A percentile compares a stretch with the other conserved stretches of the same genome.
Conservation (phyloP, 2,797 vertebrate species). For the Dicrostonyx torquatus region DNA sequence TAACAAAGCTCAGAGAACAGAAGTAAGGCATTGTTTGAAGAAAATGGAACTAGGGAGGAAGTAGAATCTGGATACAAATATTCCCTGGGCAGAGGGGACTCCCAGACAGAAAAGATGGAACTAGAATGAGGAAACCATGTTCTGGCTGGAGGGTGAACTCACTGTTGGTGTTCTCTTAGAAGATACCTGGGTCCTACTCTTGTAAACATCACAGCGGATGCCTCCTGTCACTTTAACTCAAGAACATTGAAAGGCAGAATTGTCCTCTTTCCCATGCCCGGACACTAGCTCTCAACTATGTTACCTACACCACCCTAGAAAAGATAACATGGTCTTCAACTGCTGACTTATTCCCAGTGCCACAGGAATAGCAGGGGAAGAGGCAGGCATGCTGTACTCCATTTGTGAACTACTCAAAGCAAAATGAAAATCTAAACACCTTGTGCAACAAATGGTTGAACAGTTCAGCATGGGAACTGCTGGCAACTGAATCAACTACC, state of each 20-base stretch:
- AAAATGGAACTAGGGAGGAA: background rate
- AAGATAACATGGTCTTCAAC: too few species aligned
- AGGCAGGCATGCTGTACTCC: background rate
- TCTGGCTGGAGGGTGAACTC: background rate
- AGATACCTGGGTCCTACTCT: background rate
- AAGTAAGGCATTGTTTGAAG: background rate
- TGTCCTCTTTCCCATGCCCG: conserved; percentile 86
- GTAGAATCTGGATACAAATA: background rate
- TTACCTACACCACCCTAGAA: background rate
- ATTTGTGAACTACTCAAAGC: background rate
- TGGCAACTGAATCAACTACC: too few species aligned
- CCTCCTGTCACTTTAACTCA: conserved; percentile 88
- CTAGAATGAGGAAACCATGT: background rate
- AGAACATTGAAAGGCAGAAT: conserved; percentile 87
- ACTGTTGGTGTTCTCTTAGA: background rate
- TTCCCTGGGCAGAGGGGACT: background rate
- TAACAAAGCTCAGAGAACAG: background rate
- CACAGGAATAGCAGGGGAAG: background rate
- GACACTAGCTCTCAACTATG: conserved; percentile 15
- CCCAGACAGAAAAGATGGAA: background rate
- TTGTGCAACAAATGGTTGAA: background rate
- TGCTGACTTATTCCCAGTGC: background rate
- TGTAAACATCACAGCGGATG: background rate
- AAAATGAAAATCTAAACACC: background rate
- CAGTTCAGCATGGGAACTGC: fast-evolving